Evolutionary conservation across 1,140 invertebrate genomes (phyloP).

Genomic region (Sminthurides bifidus): DNA sequence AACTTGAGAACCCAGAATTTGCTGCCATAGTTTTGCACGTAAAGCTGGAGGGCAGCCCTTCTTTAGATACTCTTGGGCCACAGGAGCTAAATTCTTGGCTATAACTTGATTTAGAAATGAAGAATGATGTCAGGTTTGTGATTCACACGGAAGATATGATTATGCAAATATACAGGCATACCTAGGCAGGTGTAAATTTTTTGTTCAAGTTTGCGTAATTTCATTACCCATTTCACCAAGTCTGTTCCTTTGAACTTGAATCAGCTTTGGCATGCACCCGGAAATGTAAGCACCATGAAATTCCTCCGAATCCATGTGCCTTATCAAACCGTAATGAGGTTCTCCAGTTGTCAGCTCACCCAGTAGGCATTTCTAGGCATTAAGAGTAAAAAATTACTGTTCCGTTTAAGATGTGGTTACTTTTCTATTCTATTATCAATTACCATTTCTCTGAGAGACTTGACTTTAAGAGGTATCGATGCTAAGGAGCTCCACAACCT

Average conservation of each 20-base stretch:
- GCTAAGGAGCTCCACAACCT: slow-evolving; percentile 65
- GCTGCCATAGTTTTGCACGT: slow-evolving; percentile 63
- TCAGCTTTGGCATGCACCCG: slow-evolving; percentile 11
- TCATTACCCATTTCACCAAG: slow-evolving; percentile 23
- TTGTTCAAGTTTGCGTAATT: background rate
- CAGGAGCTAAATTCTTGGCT: slow-evolving; percentile 53
- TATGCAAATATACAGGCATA: background rate
- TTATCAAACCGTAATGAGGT: slow-evolving; percentile 47
- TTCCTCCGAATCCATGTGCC: slow-evolving; percentile 21
- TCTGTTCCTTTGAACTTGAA: slow-evolving; percentile 25
- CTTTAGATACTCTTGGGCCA: slow-evolving; percentile 73
- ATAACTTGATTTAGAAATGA: slow-evolving; percentile 37
- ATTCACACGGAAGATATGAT: background rate
- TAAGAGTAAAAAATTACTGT: background rate
- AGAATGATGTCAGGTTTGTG: background rate
- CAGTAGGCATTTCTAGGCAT: slow-evolving; percentile 50
- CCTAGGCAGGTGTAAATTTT: background rate
- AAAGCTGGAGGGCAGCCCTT: slow-evolving; percentile 66
- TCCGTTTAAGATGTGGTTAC: background rate
- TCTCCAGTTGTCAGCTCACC: slow-evolving; percentile 53
- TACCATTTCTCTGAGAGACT: slow-evolving; percentile 66
- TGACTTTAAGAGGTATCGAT: slow-evolving; percentile 71
- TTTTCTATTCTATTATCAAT: slow-evolving; percentile 32
- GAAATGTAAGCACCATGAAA: slow-evolving; percentile 7
- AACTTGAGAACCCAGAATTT: slow-evolving; percentile 63